Percentiles rank a stretch among this genome's conserved stretches.
Conservation (phyloP, 2,797 vertebrate genomes). For the Meriones psammophilus region DNA sequence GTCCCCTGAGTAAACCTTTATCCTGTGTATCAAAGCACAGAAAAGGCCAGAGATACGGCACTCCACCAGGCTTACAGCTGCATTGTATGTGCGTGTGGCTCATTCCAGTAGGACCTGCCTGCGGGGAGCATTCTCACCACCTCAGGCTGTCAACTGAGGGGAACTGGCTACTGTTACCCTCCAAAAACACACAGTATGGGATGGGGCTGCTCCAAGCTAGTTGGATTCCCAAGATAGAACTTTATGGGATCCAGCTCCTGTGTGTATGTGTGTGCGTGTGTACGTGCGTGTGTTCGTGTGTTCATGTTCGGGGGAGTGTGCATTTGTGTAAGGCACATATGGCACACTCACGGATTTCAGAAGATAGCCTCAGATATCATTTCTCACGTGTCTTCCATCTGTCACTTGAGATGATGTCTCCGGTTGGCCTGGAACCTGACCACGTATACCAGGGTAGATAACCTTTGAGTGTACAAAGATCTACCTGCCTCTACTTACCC, state of each 20-base stretch:
- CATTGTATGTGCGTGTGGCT: background rate
- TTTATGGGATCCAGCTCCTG: background rate
- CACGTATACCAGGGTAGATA: background rate
- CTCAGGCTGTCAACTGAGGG: background rate
- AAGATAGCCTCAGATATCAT: background rate
- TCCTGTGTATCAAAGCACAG: background rate
- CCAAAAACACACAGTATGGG: background rate
- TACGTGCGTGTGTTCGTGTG: no score
- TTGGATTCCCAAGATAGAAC: background rate
- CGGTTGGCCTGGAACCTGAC: background rate
- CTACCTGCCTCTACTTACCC: background rate
- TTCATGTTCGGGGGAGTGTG: background rate
- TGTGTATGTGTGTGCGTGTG: background rate
- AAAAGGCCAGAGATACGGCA: background rate
- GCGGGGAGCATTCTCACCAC: background rate
- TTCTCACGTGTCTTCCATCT: background rate
- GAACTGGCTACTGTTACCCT: background rate
- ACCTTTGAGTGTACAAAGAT: no score
- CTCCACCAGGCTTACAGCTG: background rate
- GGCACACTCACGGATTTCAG: background rate
- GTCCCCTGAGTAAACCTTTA: background rate
- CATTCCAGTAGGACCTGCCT: background rate
- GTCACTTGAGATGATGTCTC: background rate
- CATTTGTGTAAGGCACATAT: background rate
- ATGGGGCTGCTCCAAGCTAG: background rate